Conservation (phyloP, 2,113 vertebrate species). For the Lepidothrix coronata region DNA sequence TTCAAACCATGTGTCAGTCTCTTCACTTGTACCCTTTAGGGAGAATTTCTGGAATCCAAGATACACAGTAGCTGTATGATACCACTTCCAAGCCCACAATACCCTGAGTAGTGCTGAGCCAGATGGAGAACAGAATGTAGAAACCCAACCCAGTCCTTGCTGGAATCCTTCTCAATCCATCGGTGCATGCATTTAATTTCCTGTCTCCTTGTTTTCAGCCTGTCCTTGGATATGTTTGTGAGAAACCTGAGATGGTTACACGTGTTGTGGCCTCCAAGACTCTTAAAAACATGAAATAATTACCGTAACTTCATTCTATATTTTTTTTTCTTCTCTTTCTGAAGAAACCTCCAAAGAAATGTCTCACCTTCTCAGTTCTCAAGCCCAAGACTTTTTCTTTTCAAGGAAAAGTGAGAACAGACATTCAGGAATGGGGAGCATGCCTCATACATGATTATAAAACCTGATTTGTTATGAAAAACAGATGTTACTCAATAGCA, state of each 20-base stretch:
- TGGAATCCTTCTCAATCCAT: slow-evolving; percentile 36
- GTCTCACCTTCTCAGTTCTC: slow-evolving; percentile 63
- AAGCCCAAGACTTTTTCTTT: background rate
- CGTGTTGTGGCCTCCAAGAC: slow-evolving; percentile 39
- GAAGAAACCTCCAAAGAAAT: slow-evolving; percentile 23
- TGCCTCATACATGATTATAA: slow-evolving; percentile 18
- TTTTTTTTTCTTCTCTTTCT: background rate
- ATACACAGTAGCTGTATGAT: slow-evolving; percentile 9
- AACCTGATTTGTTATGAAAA: slow-evolving; percentile 41
- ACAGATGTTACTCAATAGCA: slow-evolving; percentile 36
- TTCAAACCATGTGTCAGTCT: background rate
- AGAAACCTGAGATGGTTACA: slow-evolving; percentile 60
- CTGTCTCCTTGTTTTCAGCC: slow-evolving; percentile 64
- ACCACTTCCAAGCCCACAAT: slow-evolving; percentile 5
- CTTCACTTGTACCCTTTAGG: background rate
- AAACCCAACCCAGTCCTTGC: background rate
- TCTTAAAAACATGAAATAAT: slow-evolving; percentile 48
- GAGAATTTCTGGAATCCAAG: slow-evolving; percentile 34
- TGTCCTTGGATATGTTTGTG: slow-evolving; percentile 44
- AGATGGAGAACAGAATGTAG: slow-evolving; percentile 19
- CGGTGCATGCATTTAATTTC: slow-evolving; percentile 52
- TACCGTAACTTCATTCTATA: background rate
- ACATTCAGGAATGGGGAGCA: slow-evolving; percentile 14
- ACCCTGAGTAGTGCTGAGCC: background rate
- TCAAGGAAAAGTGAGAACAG: slow-evolving; percentile 47